Evolutionary conservation across 2,888 invertebrate genomes (phyloP), one percentile per base, ranked within the genome.

Genomic region (Drosophila cognata): DNA sequence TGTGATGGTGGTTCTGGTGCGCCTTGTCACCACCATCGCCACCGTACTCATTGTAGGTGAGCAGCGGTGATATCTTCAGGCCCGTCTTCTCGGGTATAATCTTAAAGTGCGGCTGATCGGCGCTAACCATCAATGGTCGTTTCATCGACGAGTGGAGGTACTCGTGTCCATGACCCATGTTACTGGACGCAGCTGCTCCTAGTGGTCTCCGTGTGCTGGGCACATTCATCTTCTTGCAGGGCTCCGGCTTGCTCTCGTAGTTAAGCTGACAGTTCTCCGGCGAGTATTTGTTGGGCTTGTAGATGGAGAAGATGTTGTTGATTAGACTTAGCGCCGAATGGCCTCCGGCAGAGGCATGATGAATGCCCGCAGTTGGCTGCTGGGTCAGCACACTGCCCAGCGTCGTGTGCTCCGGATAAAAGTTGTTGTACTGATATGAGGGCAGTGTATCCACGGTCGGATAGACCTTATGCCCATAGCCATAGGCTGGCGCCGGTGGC

Each of bases 51-150:
- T 89, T 90, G 68, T 91, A 93, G 58, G 91, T 91, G 72, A 92
- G 89, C 59, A 94, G 83, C 5, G 95, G 94, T 60, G 94, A 94
- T 70, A 95, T 94, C 86, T 94, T 94, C 11, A 95, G 91, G 48
- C 94, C 95, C 71, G 94, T 94, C 89, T 94, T 94, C 79, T 94
- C 93, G 46, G 94, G 94, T 56, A 94, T 94, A 55, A 94, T 94
- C 86, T 94, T 93, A 60, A 94, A 94, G 62, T 93, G 93, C 5
- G 94, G 93, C 79, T 93, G 93, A 55, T 93, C 94, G 89, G 91
- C 94, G 31, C 94, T 94, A 10, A 95, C 94, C 29, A 94, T 93
- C 76, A 95, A 93, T 2, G 95, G 94, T 0, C 90, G 94, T 93
- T 93, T 95, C 94, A 91, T 94, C 29, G 93, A 93, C 38, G 93